Evolutionary conservation across 2,113 vertebrate species (phyloP), one percentile per base, ranked within the genome.

Genomic region (Sterrhoptilus dennistouni): DNA sequence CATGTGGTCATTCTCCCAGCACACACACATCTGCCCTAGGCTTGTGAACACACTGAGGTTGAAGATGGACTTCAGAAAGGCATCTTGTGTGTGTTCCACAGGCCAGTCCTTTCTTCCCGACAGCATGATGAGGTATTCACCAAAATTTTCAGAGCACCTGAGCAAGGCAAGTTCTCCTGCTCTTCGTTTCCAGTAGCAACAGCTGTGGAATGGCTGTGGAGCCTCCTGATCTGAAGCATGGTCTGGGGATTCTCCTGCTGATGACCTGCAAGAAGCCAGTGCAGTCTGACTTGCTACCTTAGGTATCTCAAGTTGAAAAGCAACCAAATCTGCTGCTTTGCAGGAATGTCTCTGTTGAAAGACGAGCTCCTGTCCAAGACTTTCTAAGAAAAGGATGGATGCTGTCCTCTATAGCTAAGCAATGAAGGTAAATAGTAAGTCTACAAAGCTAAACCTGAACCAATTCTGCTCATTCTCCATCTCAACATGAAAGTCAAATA

Each of bases 1-100:
- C 12, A 11, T 1, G 0, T 14, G 14, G 3, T 44, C 35, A 3
- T 33, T 86, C 18, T 68, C 31, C 28, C 42, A 66, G 0, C 4
- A 18, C 33, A 54, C 22, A 56, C 31, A 16, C 0, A 0, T 28
- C n/a, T 14, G 38, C 11, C 15, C 23, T 10, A 2, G 27, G n/a
- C 44, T 59, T 11, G 36, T 20, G 45, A 17, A 12, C 4, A 4
- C 28, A 23, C 14, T 47, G 68, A 50, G 22, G 21, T 13, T 63
- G 49, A 47, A 56, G 15, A 17, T 44, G 40, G 23, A 38, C 59
- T 50, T 81, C 25, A 84, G 57, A 66, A 93, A 66, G 7, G 9
- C 42, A 54, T 8, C 29, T 29, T 17, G 13, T 64, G 12, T 63
- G 23, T 71, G 13, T 45, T 69, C 27, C 28, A 49, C 31, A 60